phyloP scores from a whole-genome alignment of 2,888 invertebrate species.

The Hydrotaea diabolus region DNA sequence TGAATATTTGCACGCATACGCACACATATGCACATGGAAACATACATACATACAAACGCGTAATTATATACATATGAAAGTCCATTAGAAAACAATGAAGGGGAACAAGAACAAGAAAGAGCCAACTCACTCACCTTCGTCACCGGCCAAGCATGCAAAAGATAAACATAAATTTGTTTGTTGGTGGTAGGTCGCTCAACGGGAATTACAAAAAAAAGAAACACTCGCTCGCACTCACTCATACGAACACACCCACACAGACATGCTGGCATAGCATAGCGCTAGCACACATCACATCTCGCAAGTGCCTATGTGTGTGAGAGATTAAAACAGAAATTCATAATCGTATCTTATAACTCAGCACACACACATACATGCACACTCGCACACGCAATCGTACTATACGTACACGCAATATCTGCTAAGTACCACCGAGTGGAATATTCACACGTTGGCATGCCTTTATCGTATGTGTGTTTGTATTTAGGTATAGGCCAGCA shows the following conservation, averaged over 20 bases:
- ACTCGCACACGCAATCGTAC: background rate
- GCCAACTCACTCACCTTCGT: conserved; percentile 51
- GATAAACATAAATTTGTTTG: conserved; percentile 17
- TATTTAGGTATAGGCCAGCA: conserved; percentile 22
- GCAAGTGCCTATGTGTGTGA: background rate
- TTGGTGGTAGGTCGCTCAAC: background rate
- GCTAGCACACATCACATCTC: background rate
- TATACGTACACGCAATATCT: background rate
- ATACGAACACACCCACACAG: background rate
- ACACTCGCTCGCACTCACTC: conserved; percentile 1
- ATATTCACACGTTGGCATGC: background rate
- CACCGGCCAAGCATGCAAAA: conserved; percentile 25
- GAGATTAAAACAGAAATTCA: conserved; percentile 1
- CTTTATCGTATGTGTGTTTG: background rate
- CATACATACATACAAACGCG: background rate
- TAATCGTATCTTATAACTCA: conserved; percentile 21
- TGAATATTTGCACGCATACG: conserved; percentile 23
- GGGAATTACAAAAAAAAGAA: background rate
- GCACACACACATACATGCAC: too few species aligned
- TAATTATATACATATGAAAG: background rate
- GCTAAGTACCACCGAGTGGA: background rate
- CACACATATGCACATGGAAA: background rate
- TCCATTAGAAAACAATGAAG: background rate
- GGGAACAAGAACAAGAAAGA: background rate
- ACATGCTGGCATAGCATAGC: too few species aligned